Conservation (phyloP, 2,797 vertebrate species). For the Synaphobranchus kaupii region DNA sequence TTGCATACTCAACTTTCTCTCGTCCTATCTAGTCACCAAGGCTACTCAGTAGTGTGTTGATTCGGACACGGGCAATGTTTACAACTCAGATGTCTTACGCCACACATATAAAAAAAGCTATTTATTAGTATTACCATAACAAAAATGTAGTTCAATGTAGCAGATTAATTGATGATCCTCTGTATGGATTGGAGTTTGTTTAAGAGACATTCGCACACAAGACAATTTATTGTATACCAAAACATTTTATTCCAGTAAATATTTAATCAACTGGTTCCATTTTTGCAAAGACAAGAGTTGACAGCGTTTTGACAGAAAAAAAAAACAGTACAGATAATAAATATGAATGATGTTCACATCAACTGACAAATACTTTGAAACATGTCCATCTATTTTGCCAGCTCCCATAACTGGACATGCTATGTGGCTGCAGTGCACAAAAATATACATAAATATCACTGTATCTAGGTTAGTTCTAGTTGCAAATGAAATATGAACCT, state of each 20-base stretch:
- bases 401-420: conserved; percentile 1
- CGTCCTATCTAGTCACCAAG: no score
- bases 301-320: conserved; percentile 28
- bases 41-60: no score
- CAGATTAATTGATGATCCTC: not conserved
- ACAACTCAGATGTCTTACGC: not conserved
- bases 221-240: conserved; percentile 44
- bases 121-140: not conserved
- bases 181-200: not conserved
- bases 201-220: conserved; percentile 12
- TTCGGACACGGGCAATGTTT: no score
- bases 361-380: conserved; percentile 40
- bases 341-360: conserved; percentile 46
- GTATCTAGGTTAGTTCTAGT: conserved; percentile 13
- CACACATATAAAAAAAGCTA: not conserved
- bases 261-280: conserved; percentile 35
- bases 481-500: conserved; percentile 3
- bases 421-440: conserved; percentile 29
- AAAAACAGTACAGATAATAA: conserved; percentile 48
- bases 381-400: conserved; percentile 11
- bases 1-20: no score
- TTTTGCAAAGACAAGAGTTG: conserved; percentile 19
- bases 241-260: conserved; percentile 64
- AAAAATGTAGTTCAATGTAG: not conserved
- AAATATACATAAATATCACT: conserved; percentile 14